Conservation (phyloP, 2,797 vertebrate genomes). For the Pempheris klunzingeri region DNA sequence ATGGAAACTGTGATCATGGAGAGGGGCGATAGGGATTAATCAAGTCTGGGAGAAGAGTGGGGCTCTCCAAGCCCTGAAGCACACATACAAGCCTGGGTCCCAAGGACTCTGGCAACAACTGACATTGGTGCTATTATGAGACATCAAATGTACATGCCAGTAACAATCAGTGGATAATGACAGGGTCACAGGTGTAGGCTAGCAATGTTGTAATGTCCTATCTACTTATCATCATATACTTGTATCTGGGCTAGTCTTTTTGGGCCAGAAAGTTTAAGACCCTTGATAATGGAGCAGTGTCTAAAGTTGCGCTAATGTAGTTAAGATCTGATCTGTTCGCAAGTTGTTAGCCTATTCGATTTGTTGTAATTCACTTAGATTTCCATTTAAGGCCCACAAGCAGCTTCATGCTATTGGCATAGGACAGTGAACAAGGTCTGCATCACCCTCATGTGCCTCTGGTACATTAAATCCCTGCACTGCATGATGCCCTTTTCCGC, state of each 20-base stretch:
- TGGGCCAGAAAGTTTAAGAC: slow-evolving; percentile 53
- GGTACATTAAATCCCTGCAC: slow-evolving; percentile 62
- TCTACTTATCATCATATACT: slow-evolving; percentile 36
- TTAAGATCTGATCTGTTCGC: slow-evolving; percentile 62
- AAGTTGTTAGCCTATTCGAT: slow-evolving; percentile 68
- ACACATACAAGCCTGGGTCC: slow-evolving; percentile 46
- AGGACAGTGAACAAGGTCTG: slow-evolving; percentile 51
- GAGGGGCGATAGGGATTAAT: slow-evolving; percentile 82
- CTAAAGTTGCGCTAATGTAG: slow-evolving; percentile 55
- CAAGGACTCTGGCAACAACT: slow-evolving; percentile 35
- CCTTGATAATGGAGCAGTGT: slow-evolving; percentile 58
- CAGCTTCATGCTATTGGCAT: slow-evolving; percentile 59
- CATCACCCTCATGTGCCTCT: slow-evolving; percentile 65
- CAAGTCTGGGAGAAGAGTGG: slow-evolving; percentile 74
- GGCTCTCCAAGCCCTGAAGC: slow-evolving; percentile 54
- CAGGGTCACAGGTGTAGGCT: slow-evolving; percentile 50
- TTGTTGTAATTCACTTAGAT: slow-evolving; percentile 66
- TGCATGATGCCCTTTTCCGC: slow-evolving; percentile 63
- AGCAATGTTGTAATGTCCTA: slow-evolving; percentile 7
- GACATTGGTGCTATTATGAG: slow-evolving; percentile 29
- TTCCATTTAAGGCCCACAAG: slow-evolving; percentile 57
- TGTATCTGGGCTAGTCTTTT: slow-evolving; percentile 22
- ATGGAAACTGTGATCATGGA: slow-evolving; percentile 77
- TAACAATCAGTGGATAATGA: slow-evolving; percentile 41
- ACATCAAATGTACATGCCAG: slow-evolving; percentile 50